Evolutionary conservation across 2,113 vertebrate genomes (phyloP).

Genomic region (Colinus virginianus): DNA sequence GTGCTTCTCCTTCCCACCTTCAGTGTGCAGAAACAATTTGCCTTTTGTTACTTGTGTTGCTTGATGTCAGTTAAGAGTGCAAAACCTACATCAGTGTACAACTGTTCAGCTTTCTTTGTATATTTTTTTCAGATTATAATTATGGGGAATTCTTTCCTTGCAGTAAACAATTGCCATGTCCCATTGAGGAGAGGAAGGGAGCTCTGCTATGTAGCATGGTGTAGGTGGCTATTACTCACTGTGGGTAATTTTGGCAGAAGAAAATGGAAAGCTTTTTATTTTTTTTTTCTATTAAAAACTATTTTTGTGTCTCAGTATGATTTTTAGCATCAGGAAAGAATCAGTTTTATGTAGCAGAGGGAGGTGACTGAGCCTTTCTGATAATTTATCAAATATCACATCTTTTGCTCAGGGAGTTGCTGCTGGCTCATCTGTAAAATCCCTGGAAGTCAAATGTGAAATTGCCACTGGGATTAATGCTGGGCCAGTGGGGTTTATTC

Average conservation of each 20-base stretch:
- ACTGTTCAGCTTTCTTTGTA: background rate
- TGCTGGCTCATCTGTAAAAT: background rate
- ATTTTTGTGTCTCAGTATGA: background rate
- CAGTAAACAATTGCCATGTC: background rate
- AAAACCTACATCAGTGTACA: background rate
- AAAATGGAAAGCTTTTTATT: background rate
- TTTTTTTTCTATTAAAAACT: background rate
- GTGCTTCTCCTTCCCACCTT: background rate
- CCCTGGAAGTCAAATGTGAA: conserved; percentile 22
- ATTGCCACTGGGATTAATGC: conserved; percentile 25
- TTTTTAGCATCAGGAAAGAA: background rate
- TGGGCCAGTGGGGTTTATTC: background rate
- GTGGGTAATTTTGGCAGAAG: background rate
- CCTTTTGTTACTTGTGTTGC: conserved; percentile 7
- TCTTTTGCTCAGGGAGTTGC: background rate
- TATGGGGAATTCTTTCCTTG: background rate
- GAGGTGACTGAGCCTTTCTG: background rate
- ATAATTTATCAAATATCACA: background rate
- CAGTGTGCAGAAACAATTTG: background rate
- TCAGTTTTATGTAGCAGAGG: background rate
- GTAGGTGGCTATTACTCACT: background rate
- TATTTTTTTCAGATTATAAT: background rate
- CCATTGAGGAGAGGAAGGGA: background rate
- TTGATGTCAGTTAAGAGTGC: background rate
- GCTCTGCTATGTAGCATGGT: fast-evolving